phyloP scores from a whole-genome alignment of 2,797 vertebrate genomes.

The Scleropages formosus region DNA sequence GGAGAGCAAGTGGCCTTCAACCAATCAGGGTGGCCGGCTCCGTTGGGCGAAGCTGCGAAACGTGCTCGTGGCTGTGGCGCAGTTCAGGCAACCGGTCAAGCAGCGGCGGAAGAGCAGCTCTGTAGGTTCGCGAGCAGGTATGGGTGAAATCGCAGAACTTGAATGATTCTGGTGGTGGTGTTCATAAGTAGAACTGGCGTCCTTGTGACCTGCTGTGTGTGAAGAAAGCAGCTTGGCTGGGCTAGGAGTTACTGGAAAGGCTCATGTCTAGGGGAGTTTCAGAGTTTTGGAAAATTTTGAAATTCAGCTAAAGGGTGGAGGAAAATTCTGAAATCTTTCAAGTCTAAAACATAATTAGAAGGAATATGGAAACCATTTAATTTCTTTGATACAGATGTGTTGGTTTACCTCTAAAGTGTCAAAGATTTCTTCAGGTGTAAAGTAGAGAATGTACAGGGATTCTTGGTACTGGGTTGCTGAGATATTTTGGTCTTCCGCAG shows the following conservation, averaged over 20 bases:
- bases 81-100: constrained; percentile 84
- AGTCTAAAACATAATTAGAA: background rate
- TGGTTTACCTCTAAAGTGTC: background rate
- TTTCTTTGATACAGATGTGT: background rate
- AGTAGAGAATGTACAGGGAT: background rate
- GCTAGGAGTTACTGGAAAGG: too few relatives aligned
- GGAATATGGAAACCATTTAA: background rate
- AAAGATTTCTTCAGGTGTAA: too few relatives aligned
- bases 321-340: background rate
- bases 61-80: constrained; percentile 84
- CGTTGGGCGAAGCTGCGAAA: constrained; percentile 93
- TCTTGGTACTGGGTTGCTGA: background rate
- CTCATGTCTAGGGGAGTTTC: too few relatives aligned
- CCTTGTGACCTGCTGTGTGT: background rate
- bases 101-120: constrained; percentile 60
- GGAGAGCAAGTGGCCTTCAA: constrained; percentile 93
- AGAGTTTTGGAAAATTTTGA: too few relatives aligned
- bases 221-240: background rate
- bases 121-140: constrained; percentile 59
- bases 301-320: too few relatives aligned
- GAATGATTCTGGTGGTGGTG: background rate
- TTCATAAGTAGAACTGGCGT: too few relatives aligned
- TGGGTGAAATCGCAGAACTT: constrained; percentile 17
- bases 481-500: constrained; percentile 37
- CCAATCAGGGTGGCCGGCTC: constrained; percentile 81